Base-by-base conservation (phyloP, 1,140 invertebrate species). In the Steinernema feltiae region DNA sequence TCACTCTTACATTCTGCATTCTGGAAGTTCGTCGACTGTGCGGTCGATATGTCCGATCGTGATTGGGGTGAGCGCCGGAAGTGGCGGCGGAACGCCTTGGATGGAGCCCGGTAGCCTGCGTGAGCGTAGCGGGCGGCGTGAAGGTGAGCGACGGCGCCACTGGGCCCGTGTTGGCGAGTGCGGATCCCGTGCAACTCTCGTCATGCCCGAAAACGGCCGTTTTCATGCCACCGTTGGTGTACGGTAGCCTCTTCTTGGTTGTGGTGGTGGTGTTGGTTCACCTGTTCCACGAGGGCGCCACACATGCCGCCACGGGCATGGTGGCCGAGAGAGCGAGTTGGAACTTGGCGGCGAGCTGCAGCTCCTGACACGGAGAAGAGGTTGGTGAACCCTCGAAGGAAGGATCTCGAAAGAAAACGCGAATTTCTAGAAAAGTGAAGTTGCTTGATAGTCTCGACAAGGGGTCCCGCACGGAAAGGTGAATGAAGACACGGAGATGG, bases 141-240 rank as follows among this genome's bases (percentile, higher is more conserved):
- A 83, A 83, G 15, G 83, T 80, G 15, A 83, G 78, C 12, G 82
- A 82, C 18, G 82, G 82, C 30, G 82, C 79, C 30, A 80, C 70
- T 21, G 77, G 27, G 46, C 77, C 71, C 70, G 75, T 71, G 71
- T 76, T 46, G 78, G 70, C 29, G 71, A 73, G 48, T 53, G 69
- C 17, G 72, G 73, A 72, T 53, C 77, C 77, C 24, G 77, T 69
- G 80, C 81, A 70, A 53, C 72, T 63, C 29, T 75, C 32, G 21
- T 83, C 82, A 48, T 76, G 74, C 30, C 82, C 82, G 70, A 83
- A 83, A 46, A 83, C 82, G 7, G 82, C 82, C 30, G 82, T 83
- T 74, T 83, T 83, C 82, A 83, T 83, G 53, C 53, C 53, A 63
- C 53, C 53, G 53, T 15, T n/a, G 41, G 41, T 46, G 7, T 46